These are phyloP conservation scores for Hydrozoanthus gracilis DNA, from an alignment of 92 coral and sea anemone genomes.

Conservation along the genomic window DNA sequence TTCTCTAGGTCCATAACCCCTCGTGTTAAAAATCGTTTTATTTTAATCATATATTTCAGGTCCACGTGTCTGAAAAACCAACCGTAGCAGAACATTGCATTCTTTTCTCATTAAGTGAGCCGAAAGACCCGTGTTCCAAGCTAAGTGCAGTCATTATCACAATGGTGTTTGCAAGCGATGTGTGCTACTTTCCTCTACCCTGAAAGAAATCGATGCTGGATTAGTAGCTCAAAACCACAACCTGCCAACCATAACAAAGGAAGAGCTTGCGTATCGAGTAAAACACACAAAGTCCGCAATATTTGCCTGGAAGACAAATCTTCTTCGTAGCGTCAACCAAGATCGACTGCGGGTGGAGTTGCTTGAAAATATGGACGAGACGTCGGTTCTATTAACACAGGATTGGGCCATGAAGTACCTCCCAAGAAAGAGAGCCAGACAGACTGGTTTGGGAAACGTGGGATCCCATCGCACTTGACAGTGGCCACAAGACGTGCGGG, in stretches of 20 bases:
- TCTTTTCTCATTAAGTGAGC: slow-evolving; percentile 60
- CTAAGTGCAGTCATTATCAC: slow-evolving; percentile 58
- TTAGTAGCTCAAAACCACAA: slow-evolving; percentile 47
- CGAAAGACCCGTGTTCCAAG: slow-evolving; percentile 57
- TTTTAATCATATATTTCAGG: no score
- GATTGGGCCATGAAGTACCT: slow-evolving; percentile 64
- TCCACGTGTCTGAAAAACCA: slow-evolving; percentile 55
- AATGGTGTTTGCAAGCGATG: slow-evolving; percentile 54
- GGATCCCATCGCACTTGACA: slow-evolving; percentile 64
- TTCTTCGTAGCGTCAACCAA: slow-evolving; percentile 53
- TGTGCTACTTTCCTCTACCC: slow-evolving; percentile 40
- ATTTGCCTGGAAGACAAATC: slow-evolving; percentile 54
- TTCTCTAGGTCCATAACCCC: background rate
- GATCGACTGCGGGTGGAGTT: slow-evolving; percentile 32
- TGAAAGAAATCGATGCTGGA: slow-evolving; percentile 55
- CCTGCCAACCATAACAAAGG: slow-evolving; percentile 31
- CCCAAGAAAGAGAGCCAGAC: slow-evolving; percentile 52
- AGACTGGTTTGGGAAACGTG: slow-evolving; percentile 64
- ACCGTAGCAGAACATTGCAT: slow-evolving; percentile 66
- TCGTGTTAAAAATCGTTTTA: background rate
- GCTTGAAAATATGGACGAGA: slow-evolving; percentile 33
- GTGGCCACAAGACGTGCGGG: slow-evolving; percentile 45
- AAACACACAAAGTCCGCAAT: slow-evolving; percentile 38
- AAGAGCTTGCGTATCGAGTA: slow-evolving; percentile 55
- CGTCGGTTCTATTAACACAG: slow-evolving; percentile 30